These are phyloP conservation scores for Albula goreensis DNA, from an alignment of 2,113 vertebrate species.

Conservation along the genomic window DNA sequence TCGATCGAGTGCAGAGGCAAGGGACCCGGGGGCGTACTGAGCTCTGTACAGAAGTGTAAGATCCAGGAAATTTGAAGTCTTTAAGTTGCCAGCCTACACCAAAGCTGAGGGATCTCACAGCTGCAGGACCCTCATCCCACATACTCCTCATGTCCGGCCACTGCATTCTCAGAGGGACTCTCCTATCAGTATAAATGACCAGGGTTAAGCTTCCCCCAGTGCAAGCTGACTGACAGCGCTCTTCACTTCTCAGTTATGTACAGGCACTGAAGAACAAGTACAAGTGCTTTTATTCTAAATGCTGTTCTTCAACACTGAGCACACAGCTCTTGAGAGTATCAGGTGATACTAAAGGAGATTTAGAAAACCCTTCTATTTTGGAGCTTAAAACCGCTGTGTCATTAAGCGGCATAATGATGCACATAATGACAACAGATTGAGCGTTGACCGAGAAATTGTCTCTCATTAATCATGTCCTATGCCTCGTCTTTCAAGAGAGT, in stretches of 20 bases:
- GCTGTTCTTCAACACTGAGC: background rate
- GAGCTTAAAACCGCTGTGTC: slow-evolving; percentile 25
- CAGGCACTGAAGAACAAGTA: background rate
- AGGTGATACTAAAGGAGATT: background rate
- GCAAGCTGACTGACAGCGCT: slow-evolving; percentile 17
- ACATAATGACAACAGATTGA: slow-evolving; percentile 30
- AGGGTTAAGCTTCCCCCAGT: background rate
- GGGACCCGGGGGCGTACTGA: background rate
- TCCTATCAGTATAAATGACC: background rate
- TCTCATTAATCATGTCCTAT: slow-evolving; percentile 36
- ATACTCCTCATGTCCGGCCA: background rate
- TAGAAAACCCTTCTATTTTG: background rate
- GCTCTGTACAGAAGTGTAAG: background rate
- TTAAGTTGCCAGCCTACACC: background rate
- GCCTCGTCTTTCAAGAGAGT: background rate
- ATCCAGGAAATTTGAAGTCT: background rate
- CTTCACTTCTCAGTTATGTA: background rate
- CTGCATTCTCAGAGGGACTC: background rate
- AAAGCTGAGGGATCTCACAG: background rate
- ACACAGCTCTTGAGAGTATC: background rate
- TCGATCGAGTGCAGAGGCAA: background rate
- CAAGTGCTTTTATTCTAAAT: background rate
- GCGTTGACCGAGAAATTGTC: slow-evolving; percentile 36
- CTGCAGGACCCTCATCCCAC: background rate
- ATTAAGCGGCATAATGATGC: slow-evolving; percentile 35